Percentiles rank a stretch among this genome's conserved stretches.
phyloP scores from a whole-genome alignment of 2,797 vertebrate genomes.

The Pangasius mekongensis region DNA sequence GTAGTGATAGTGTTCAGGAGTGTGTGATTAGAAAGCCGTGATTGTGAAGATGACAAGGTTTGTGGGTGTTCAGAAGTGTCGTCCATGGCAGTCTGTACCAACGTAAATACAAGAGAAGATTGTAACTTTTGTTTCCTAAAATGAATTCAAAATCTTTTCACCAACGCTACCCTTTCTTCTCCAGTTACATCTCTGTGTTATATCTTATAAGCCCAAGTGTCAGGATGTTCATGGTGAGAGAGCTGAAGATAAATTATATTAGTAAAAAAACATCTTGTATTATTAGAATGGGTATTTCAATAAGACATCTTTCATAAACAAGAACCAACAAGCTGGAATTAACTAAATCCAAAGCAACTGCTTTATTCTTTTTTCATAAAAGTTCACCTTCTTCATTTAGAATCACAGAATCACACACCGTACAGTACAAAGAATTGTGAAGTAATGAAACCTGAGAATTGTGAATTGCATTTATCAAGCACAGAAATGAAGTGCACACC shows the following conservation, averaged over 20 bases:
- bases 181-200: not conserved
- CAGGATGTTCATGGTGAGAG: not conserved
- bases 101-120: not conserved
- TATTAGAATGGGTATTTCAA: not conserved
- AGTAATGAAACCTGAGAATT: slow-evolving; percentile 65
- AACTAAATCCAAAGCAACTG: not conserved
- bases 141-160: not conserved
- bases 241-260: not conserved
- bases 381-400: not conserved
- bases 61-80: no score
- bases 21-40: no score
- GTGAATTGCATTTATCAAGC: slow-evolving; percentile 68
- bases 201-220: not conserved
- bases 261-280: not conserved
- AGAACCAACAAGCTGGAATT: not conserved
- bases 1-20: no score
- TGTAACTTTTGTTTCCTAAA: not conserved
- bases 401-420: slow-evolving; percentile 33
- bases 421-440: slow-evolving; percentile 50
- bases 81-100: not conserved
- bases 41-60: no score
- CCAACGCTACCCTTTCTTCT: not conserved
- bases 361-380: slow-evolving; percentile 11
- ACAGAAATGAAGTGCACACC: slow-evolving; percentile 63
- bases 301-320: not conserved